Conservation (phyloP, 2,797 vertebrate genomes). For the Anableps anableps region DNA sequence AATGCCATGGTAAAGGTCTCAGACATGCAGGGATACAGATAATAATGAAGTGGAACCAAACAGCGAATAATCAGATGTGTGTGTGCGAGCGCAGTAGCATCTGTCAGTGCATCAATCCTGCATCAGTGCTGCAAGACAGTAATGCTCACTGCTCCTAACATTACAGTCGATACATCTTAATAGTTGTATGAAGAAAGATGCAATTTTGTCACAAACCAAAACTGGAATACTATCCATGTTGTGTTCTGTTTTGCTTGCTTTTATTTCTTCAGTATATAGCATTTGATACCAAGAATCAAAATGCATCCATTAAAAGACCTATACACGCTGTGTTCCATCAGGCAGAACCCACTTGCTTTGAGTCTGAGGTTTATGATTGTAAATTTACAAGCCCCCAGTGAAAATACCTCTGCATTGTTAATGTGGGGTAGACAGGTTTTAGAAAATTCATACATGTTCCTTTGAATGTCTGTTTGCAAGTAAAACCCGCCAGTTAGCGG, state of each 20-base stretch:
- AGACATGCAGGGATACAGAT: constrained; percentile 74
- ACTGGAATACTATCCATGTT: constrained; percentile 8
- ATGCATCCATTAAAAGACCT: constrained; percentile 43
- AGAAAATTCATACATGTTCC: constrained; percentile 64
- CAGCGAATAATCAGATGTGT: constrained; percentile 70
- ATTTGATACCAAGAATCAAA: constrained; percentile 24
- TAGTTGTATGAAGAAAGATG: constrained; percentile 4
- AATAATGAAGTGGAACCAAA: constrained; percentile 75
- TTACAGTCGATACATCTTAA: constrained; percentile 22
- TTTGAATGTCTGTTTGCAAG: constrained; percentile 66
- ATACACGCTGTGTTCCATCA: constrained; percentile 44
- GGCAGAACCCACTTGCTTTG: constrained; percentile 37
- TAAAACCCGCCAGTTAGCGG: constrained; percentile 60
- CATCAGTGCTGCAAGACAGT: constrained; percentile 33
- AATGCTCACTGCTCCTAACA: constrained; percentile 19
- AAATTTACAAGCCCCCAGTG: constrained; percentile 55
- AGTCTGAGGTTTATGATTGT: constrained; percentile 46
- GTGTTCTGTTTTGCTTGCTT: not conserved
- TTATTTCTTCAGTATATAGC: constrained; percentile 14
- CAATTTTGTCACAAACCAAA: no score
- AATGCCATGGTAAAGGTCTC: constrained; percentile 61
- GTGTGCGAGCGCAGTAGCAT: constrained; percentile 33
- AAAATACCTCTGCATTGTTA: constrained; percentile 46
- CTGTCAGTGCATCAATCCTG: constrained; percentile 33
- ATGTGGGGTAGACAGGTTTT: constrained; percentile 57